phyloP scores from a whole-genome alignment of 2,113 vertebrate genomes.

The Cynocephalus volans region DNA sequence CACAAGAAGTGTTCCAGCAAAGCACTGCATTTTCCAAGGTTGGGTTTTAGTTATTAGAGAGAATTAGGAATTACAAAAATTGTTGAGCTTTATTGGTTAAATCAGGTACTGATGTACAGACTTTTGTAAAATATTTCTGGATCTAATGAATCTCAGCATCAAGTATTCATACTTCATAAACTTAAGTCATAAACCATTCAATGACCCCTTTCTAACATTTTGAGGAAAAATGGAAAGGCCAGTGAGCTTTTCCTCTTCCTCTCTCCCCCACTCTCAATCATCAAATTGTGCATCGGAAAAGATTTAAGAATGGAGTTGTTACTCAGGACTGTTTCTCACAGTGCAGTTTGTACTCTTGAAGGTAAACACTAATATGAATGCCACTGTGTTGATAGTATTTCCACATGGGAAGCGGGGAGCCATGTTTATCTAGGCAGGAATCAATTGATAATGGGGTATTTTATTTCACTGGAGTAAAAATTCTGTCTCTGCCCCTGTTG shows the following conservation, averaged over 20 bases:
- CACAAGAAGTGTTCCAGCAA: not conserved
- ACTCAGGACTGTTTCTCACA: not conserved
- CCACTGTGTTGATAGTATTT: not conserved
- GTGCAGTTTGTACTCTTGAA: not conserved
- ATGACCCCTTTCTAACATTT: not conserved
- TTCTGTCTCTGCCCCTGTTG: not conserved
- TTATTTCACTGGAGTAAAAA: not conserved
- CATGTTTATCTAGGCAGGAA: not conserved
- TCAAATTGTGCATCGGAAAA: not conserved
- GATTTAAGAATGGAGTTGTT: not conserved
- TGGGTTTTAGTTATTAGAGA: not conserved
- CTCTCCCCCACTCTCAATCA: not conserved
- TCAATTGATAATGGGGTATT: rapidly evolving
- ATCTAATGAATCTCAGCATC: not conserved
- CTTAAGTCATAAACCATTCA: not conserved
- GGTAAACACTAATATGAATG: not conserved
- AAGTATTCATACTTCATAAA: not conserved
- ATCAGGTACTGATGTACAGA: not conserved
- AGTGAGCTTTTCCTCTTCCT: not conserved
- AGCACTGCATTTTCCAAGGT: not conserved
- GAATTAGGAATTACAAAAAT: not conserved
- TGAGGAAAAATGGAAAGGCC: not conserved
- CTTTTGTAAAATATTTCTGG: not conserved
- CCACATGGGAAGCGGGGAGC: not conserved
- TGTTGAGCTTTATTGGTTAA: not conserved